Base-by-base conservation (phyloP, 2,113 vertebrate genomes). In the Corythornis madagascariensis region DNA sequence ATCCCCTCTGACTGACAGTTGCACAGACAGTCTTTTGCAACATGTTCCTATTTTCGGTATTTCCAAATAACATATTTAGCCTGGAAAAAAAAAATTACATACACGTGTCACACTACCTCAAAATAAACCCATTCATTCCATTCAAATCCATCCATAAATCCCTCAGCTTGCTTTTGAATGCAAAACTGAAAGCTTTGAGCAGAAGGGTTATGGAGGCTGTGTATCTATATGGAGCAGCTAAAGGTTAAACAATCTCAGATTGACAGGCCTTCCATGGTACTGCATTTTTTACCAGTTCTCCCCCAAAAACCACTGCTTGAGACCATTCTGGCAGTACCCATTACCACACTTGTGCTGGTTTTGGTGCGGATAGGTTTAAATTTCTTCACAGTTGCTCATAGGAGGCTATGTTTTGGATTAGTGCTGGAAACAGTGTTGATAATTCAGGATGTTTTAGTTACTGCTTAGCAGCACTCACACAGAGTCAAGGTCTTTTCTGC, bases 71-170 rank as follows among this genome's bases (percentile, higher is more conserved):
- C 21, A 29, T 72, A 90, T 91, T 92, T 92, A 71, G 42, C 70
- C 70, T 85, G 55, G 63, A 92, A 96, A 96, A 94, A 92, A 96
- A 96, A 94, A 72, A 29, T 78, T 85, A 66, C n/a, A 47, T 35
- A 85, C 65, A 70, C 61, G 11, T 0, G 2, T 72, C 89, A 78
- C 4, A 2, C 63, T 78, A 86, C 61, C 65, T 69, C 42, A 78
- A 79, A 94, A 92, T 86, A 96, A 92, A 89, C 33, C 63, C 28
- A 45, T 78, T 86, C 33, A 88, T 92, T 89, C 79, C 45, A 31
- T 63, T 74, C 52, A 79, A 94, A 85, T 66, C 89, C 79, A 90
- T 5, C 38, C 69, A 86, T 59, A 94, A 94, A 86, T 50, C 64
- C 47, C 47, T 65, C 22, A 3, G 15, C 11, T 38, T 70, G 24